Conservation (phyloP, 1,140 invertebrate species). For the Conopomorpha cramerella region DNA sequence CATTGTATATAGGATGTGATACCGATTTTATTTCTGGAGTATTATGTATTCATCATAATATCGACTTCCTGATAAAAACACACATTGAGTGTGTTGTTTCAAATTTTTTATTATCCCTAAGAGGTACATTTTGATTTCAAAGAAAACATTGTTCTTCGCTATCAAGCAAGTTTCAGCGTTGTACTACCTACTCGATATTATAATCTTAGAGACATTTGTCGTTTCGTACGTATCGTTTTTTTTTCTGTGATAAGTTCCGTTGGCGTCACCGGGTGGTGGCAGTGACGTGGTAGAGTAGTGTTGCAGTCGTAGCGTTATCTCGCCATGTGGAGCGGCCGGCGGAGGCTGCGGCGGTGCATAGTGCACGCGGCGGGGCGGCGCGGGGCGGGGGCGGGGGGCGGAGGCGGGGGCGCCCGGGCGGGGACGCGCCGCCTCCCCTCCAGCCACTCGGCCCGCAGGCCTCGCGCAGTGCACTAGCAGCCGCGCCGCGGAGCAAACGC, state of each 20-base stretch:
- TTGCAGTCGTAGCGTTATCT: slow-evolving; percentile 24
- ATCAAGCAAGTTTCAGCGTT: neutral
- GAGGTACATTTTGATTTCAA: no score
- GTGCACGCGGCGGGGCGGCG: slow-evolving; percentile 32
- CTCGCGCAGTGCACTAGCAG: slow-evolving; percentile 18
- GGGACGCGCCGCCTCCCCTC: slow-evolving; percentile 9
- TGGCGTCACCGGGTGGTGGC: slow-evolving; percentile 10
- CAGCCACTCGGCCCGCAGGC: slow-evolving; percentile 10
- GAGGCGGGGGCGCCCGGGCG: slow-evolving; percentile 8
- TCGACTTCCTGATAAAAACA: no score
- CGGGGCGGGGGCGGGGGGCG: slow-evolving; percentile 25
- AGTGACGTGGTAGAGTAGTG: slow-evolving; percentile 10
- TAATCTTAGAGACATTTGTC: no score
- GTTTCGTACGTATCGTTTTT: no score
- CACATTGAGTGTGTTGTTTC: no score
- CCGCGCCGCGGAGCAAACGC: slow-evolving; percentile 16
- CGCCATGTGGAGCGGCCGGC: no score
- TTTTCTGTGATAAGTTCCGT: no score
- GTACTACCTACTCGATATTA: neutral
- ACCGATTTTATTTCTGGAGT: no score
- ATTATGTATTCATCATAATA: no score
- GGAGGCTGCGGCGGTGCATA: slow-evolving; percentile 25
- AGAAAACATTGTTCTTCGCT: neutral
- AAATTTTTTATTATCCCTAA: no score
- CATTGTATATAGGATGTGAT: no score